phyloP scores from a whole-genome alignment of 2,113 vertebrate species.

The Cathartes aura region DNA sequence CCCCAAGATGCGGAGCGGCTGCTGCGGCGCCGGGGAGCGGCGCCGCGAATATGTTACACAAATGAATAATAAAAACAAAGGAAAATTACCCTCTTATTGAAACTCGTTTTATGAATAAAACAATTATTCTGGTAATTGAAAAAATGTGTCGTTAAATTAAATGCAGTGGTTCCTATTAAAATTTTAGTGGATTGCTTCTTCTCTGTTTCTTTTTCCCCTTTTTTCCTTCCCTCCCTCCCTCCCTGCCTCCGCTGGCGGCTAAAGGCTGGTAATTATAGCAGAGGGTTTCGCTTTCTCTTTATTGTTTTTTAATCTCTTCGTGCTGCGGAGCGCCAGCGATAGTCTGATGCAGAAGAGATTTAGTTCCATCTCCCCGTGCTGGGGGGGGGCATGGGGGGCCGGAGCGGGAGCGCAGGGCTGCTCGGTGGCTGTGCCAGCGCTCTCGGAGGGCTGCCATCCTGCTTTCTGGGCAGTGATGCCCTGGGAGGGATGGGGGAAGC shows the following conservation, averaged over 20 bases:
- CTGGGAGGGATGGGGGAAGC: background rate
- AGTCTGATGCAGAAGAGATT: conserved; percentile 78
- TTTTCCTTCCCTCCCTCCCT: background rate
- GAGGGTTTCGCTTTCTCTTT: conserved; percentile 82
- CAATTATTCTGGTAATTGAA: conserved; percentile 90
- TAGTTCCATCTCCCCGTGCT: conserved; percentile 21
- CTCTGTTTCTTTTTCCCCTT: background rate
- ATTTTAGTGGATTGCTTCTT: conserved; percentile 83
- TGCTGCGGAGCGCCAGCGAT: conserved; percentile 69
- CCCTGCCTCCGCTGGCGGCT: conserved; percentile 74
- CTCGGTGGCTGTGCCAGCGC: fast-evolving
- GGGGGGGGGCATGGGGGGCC: background rate
- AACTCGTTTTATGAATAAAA: conserved; percentile 87
- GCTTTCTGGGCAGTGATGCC: background rate
- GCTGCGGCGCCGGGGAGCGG: conserved; percentile 14
- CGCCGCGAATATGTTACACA: conserved; percentile 70
- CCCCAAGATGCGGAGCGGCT: background rate
- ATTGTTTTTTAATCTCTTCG: conserved; percentile 86
- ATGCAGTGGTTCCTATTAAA: conserved; percentile 89
- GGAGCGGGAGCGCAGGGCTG: background rate
- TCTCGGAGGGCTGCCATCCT: background rate
- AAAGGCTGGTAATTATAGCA: conserved; percentile 82
- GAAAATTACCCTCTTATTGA: conserved; percentile 85
- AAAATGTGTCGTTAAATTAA: conserved; percentile 89
- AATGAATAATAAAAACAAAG: conserved; percentile 85